Conservation (phyloP, 1,140 invertebrate genomes). For the Cherax destructor region DNA sequence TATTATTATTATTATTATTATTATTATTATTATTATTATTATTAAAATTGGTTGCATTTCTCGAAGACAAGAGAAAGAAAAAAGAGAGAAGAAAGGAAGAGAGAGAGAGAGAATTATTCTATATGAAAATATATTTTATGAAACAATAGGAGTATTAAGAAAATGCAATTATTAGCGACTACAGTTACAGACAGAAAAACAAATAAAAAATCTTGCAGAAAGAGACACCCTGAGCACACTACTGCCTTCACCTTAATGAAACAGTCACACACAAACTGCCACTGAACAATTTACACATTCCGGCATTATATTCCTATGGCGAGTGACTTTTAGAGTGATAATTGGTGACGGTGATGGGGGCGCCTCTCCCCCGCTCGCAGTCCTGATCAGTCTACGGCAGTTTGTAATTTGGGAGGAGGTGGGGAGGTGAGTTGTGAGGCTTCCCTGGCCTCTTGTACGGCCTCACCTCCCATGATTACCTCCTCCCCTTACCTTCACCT, state of each 20-base stretch:
- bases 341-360: neutral
- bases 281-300: neutral
- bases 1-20: no score
- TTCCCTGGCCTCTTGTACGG: slow-evolving; percentile 35
- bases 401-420: slow-evolving; percentile 63
- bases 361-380: neutral
- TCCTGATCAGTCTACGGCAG: slow-evolving; percentile 44
- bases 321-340: neutral
- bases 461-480: slow-evolving; percentile 53
- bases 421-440: slow-evolving; percentile 25
- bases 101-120: no score
- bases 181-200: no score
- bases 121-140: no score
- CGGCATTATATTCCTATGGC: slow-evolving; percentile 7
- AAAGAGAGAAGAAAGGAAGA: no score
- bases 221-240: no score
- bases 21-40: no score
- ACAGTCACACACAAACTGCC: neutral
- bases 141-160: no score
- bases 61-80: no score
- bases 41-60: no score
- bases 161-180: no score
- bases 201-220: no score
- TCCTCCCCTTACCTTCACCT: slow-evolving; percentile 15
- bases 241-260: neutral